A percentile compares a stretch with the other conserved stretches of the same genome.
Conservation (phyloP, 2,888 invertebrate species). For the Drosophila paranaensis region DNA sequence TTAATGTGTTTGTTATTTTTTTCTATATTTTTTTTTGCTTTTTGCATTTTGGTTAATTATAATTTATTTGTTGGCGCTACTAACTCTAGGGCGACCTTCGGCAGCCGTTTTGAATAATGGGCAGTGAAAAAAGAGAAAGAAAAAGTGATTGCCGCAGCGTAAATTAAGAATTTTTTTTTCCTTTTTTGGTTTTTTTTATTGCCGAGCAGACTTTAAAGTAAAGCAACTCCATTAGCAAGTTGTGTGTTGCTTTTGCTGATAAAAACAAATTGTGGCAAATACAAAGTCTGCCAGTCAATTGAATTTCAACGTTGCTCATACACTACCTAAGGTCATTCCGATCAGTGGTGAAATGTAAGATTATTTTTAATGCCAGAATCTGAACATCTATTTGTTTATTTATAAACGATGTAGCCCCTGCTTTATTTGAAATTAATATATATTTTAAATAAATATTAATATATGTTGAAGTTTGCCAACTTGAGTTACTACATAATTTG, state of each 20-base stretch:
- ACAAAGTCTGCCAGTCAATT: slow-evolving; percentile 3
- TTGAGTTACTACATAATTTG: neutral
- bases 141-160: slow-evolving; percentile 48
- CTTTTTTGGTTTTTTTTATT: neutral
- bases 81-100: slow-evolving; percentile 72
- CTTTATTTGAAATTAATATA: neutral
- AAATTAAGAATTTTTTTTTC: slow-evolving; percentile 20
- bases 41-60: slow-evolving; percentile 66
- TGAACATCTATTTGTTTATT: neutral
- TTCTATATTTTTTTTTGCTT: slow-evolving; percentile 4
- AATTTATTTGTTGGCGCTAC: slow-evolving; percentile 66
- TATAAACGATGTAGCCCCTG: neutral
- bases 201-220: slow-evolving; percentile 10
- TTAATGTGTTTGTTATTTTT: slow-evolving; percentile 33
- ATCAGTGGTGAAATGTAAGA: neutral
- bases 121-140: slow-evolving; percentile 3
- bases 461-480: neutral
- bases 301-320: neutral
- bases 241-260: slow-evolving; percentile 16
- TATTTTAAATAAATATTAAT: neutral
- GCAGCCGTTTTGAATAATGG: slow-evolving; percentile 27
- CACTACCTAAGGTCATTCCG: neutral
- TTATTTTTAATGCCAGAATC: neutral
- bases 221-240: slow-evolving; percentile 32
- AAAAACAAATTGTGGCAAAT: slow-evolving; percentile 6